phyloP scores from a whole-genome alignment of 2,888 invertebrate genomes.

The Druceiella hillmani region DNA sequence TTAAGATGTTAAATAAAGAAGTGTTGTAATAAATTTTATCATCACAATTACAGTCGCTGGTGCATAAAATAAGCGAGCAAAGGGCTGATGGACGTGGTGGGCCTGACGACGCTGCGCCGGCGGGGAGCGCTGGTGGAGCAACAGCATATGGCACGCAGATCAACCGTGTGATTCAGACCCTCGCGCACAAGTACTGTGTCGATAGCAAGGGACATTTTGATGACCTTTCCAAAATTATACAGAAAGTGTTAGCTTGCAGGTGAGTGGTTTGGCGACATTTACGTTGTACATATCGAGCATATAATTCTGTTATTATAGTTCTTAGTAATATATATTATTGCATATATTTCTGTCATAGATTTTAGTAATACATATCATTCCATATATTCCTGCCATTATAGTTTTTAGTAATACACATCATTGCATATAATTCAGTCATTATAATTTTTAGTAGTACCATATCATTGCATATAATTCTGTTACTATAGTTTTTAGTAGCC shows the following conservation, averaged over 20 bases:
- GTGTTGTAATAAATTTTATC: no score
- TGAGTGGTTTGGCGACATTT: constrained; percentile 27
- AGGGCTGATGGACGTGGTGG: constrained; percentile 62
- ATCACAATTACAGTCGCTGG: constrained; percentile 50
- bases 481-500: no score
- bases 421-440: no score
- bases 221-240: constrained; percentile 84
- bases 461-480: no score
- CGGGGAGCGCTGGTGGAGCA: constrained; percentile 40
- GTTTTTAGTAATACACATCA: no score
- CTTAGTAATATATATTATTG: background rate
- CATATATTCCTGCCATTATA: no score
- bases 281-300: background rate
- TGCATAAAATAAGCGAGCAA: constrained; percentile 85
- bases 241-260: constrained; percentile 87
- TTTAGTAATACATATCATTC: background rate
- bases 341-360: background rate
- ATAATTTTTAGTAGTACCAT: no score
- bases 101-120: constrained; percentile 38
- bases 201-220: constrained; percentile 95
- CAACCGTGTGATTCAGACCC: constrained; percentile 87
- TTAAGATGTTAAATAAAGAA: no score
- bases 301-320: background rate
- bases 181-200: constrained; percentile 92
- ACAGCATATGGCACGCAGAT: constrained; percentile 64